phyloP scores from a whole-genome alignment of 2,888 invertebrate species.

The Lycocerus yunnanus region DNA sequence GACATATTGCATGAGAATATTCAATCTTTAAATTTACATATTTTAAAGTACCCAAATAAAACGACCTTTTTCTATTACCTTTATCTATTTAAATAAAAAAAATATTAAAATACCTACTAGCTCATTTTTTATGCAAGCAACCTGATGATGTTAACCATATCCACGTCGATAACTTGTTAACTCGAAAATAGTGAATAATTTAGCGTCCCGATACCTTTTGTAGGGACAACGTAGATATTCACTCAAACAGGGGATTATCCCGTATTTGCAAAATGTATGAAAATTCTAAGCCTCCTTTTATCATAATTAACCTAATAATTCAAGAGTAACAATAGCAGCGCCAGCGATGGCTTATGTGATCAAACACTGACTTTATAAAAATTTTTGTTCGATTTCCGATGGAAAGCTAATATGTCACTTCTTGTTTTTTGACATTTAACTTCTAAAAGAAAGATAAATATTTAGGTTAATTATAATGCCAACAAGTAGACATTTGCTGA shows the following conservation, averaged over 20 bases:
- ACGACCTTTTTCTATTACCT: not conserved
- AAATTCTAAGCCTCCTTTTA: not conserved
- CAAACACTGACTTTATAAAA: not conserved
- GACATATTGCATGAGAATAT: conserved; percentile 23
- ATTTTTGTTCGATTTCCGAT: too few relatives aligned
- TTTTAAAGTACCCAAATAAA: not conserved
- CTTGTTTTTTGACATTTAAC: too few relatives aligned
- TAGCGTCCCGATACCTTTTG: not conserved
- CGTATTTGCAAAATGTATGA: not conserved
- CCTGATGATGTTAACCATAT: not conserved
- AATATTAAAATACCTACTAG: not conserved
- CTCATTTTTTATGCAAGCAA: not conserved
- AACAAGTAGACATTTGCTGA: too few relatives aligned
- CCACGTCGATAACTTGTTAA: not conserved
- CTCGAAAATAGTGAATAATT: not conserved
- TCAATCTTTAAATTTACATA: not conserved
- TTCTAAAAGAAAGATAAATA: too few relatives aligned
- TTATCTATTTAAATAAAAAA: not conserved
- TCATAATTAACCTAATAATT: not conserved
- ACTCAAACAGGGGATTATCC: not conserved
- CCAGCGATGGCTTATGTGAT: not conserved
- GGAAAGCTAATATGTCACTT: too few relatives aligned
- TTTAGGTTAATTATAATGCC: too few relatives aligned
- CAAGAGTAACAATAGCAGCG: not conserved
- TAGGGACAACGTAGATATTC: not conserved